Percentiles rank a stretch among this genome's conserved stretches.
Conservation (phyloP, 2,797 vertebrate species). For the Sandelia bainsii region DNA sequence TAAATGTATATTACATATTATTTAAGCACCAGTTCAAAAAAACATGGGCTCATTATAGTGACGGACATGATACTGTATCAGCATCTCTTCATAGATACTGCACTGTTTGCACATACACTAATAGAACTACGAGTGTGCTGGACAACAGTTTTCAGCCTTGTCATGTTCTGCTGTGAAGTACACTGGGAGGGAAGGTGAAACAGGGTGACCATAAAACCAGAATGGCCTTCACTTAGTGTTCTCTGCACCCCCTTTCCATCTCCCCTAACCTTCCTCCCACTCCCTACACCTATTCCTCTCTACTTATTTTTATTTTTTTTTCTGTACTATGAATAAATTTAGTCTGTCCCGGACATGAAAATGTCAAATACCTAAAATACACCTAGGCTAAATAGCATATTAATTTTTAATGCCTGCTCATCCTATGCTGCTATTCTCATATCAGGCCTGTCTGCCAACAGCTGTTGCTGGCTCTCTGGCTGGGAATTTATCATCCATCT, state of each 20-base stretch:
- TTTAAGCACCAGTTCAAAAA: not conserved
- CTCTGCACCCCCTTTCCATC: slow-evolving; percentile 42
- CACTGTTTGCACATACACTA: too few relatives aligned
- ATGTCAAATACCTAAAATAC: slow-evolving; percentile 93
- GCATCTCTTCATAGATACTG: not conserved
- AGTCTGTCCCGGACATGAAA: slow-evolving; percentile 90
- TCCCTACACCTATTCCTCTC: slow-evolving; percentile 59
- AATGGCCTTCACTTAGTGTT: slow-evolving; percentile 76
- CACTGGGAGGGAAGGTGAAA: slow-evolving; percentile 62
- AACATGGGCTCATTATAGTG: not conserved
- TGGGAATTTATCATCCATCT: slow-evolving; percentile 89
- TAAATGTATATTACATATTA: not conserved
- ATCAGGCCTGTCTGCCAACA: slow-evolving; percentile 90
- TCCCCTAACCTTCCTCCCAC: slow-evolving; percentile 26
- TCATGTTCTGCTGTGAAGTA: slow-evolving; percentile 15
- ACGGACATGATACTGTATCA: not conserved
- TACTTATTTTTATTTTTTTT: slow-evolving; percentile 76
- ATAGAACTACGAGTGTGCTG: not conserved
- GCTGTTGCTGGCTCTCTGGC: slow-evolving; percentile 88
- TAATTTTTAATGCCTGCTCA: slow-evolving; percentile 91
- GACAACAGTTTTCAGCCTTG: slow-evolving; percentile 5
- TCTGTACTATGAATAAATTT: slow-evolving; percentile 89
- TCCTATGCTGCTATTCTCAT: slow-evolving; percentile 92
- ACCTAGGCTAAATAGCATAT: slow-evolving; percentile 92
- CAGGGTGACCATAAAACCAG: slow-evolving; percentile 76